phyloP scores from a whole-genome alignment of 2,797 vertebrate genomes.

The Rhincodon typus region DNA sequence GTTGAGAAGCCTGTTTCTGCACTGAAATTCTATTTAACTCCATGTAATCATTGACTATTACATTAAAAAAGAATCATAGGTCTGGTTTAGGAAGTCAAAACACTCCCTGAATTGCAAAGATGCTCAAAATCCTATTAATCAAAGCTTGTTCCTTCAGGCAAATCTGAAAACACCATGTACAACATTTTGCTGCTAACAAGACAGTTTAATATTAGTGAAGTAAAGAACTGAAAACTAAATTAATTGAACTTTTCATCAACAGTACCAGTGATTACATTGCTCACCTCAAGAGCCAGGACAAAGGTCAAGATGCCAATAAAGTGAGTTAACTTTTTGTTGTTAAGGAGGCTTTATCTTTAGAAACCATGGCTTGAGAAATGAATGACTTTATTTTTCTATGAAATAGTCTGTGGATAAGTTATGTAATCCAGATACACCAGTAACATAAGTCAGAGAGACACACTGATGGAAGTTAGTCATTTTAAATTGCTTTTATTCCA shows the following conservation, averaged over 20 bases:
- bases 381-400: neutral
- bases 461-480: neutral
- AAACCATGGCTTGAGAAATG: neutral
- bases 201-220: neutral
- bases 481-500: neutral
- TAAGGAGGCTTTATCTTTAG: neutral
- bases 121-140: neutral
- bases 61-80: neutral
- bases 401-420: neutral
- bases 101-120: too few relatives aligned
- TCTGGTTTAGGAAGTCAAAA: neutral
- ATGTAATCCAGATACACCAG: neutral
- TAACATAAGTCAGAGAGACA: neutral
- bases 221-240: neutral
- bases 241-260: neutral
- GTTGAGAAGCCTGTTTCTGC: neutral
- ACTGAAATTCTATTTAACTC: neutral
- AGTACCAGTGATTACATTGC: neutral
- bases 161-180: neutral
- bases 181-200: neutral
- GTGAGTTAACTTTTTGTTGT: neutral
- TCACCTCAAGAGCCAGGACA: neutral
- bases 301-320: constrained; percentile 17
- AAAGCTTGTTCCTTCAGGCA: neutral
- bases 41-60: neutral